These are phyloP conservation scores for Trichonephila inaurata DNA, from an alignment of 1,140 invertebrate genomes.

Conservation along the genomic window DNA sequence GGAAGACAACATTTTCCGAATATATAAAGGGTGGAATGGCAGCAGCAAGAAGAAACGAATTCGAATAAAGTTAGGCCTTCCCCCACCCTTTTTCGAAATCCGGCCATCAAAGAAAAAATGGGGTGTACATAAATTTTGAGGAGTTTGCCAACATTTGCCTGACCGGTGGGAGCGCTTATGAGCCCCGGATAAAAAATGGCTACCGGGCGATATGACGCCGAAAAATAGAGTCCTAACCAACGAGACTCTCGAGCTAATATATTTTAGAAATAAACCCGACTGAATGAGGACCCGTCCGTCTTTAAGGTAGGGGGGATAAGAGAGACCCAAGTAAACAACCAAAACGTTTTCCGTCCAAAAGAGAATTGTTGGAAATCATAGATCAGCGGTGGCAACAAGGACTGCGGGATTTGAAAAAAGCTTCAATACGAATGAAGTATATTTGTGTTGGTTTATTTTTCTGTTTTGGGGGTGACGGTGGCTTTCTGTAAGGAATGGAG, in stretches of 20 bases:
- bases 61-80: background rate
- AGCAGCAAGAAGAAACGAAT: background rate
- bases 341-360: constrained; percentile 30
- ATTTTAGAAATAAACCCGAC: constrained; percentile 61
- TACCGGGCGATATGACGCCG: constrained; percentile 47
- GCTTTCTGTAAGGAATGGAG: constrained; percentile 31
- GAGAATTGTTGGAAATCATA: constrained; percentile 58
- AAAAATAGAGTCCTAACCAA: constrained; percentile 54
- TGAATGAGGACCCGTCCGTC: constrained; percentile 25
- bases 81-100: constrained; percentile 12
- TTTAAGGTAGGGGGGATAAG: background rate
- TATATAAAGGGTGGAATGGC: constrained; percentile 3
- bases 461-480: background rate
- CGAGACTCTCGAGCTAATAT: constrained; percentile 56
- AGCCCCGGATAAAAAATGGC: constrained; percentile 42
- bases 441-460: constrained; percentile 2
- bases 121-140: constrained; percentile 32
- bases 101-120: constrained; percentile 49
- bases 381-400: constrained; percentile 42
- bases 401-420: constrained; percentile 55
- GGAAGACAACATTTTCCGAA: constrained; percentile 6
- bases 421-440: constrained; percentile 29
- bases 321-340: background rate
- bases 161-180: constrained; percentile 49
- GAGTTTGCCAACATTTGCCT: constrained; percentile 51